These are phyloP conservation scores for Seira ritae DNA, from an alignment of 2,888 invertebrate genomes.

Conservation along the genomic window DNA sequence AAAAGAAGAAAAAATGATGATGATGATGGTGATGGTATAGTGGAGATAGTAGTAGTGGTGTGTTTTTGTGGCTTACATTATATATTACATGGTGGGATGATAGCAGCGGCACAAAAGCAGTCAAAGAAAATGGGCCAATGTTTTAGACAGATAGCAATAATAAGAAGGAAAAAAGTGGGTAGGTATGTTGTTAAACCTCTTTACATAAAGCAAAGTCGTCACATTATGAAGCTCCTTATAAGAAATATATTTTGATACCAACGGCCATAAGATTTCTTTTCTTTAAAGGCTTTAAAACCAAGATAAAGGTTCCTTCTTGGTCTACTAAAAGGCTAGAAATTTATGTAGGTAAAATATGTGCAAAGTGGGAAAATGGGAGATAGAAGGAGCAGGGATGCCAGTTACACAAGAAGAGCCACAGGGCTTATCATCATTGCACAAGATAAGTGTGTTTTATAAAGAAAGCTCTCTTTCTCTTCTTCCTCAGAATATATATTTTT, in stretches of 20 bases:
- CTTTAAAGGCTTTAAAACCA: background rate
- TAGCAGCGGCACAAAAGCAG: constrained; percentile 10
- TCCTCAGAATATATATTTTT: background rate
- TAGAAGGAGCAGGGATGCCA: background rate
- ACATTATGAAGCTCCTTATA: background rate
- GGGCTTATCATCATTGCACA: constrained; percentile 43
- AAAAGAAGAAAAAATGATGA: constrained; percentile 18
- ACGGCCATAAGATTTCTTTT: background rate
- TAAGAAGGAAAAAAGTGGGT: constrained; percentile 17
- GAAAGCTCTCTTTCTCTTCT: background rate
- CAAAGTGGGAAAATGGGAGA: constrained; percentile 7
- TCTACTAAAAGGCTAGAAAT: background rate
- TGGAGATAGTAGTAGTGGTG: background rate
- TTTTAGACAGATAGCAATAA: constrained; percentile 55
- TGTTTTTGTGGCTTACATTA: background rate
- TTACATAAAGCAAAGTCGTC: background rate
- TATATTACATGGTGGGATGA: background rate
- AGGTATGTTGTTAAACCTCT: background rate
- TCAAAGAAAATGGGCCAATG: constrained; percentile 55
- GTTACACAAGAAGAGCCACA: constrained; percentile 12
- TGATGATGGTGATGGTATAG: background rate
- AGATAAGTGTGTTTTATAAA: constrained; percentile 39
- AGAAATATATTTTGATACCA: background rate
- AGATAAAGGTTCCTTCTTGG: background rate
- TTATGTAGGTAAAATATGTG: constrained; percentile 11